Evolutionary conservation across 2,113 vertebrate genomes (phyloP).

Genomic region (Chloropsis cyanopogon): DNA sequence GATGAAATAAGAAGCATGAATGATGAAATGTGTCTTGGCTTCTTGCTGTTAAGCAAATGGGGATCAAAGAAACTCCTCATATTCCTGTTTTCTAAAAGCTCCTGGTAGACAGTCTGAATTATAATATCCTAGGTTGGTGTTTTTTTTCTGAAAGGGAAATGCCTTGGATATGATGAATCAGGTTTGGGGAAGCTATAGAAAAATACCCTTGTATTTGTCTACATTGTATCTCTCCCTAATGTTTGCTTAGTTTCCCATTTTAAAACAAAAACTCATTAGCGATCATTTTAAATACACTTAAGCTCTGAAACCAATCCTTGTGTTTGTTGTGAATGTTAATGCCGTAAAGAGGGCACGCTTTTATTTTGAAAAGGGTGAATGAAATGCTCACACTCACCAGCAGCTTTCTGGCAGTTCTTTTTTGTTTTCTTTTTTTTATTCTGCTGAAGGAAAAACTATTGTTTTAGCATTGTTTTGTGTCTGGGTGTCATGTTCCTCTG

Average conservation of each 20-base stretch:
- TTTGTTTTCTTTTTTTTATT: background rate
- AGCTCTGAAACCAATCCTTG: background rate
- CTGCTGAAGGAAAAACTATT: background rate
- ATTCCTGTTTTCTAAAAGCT: background rate
- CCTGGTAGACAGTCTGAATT: background rate
- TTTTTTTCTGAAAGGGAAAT: background rate
- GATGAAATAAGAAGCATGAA: background rate
- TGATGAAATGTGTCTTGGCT: background rate
- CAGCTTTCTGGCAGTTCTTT: background rate
- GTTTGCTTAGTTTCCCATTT: background rate
- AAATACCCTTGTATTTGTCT: background rate
- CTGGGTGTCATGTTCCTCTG: background rate
- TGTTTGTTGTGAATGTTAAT: background rate
- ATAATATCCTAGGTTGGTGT: background rate
- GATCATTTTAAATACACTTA: background rate
- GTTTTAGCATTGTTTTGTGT: background rate
- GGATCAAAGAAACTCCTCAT: background rate
- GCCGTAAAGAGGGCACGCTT: background rate
- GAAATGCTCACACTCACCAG: background rate
- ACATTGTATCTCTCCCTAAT: background rate
- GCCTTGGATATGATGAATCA: background rate
- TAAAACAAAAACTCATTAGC: background rate
- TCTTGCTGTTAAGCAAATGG: background rate
- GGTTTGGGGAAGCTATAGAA: background rate
- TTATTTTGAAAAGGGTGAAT: background rate